These are phyloP conservation scores for Notodonta dromedarius DNA, from an alignment of 2,888 invertebrate genomes.

Conservation along the genomic window DNA sequence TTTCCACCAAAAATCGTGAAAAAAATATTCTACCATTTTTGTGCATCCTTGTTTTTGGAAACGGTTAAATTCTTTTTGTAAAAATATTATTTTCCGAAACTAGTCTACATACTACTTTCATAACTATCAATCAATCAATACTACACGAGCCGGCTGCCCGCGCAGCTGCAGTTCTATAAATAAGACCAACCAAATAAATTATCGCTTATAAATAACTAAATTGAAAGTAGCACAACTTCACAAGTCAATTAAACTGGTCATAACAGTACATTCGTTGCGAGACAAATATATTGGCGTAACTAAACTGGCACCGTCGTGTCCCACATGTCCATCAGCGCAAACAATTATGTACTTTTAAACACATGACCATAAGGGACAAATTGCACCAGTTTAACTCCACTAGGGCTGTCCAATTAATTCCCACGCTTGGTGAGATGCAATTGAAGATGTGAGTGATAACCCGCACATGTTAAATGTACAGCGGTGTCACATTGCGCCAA, in stretches of 20 bases:
- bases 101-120: neutral
- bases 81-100: too few relatives aligned
- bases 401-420: constrained; percentile 37
- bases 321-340: constrained; percentile 9
- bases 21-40: too few relatives aligned
- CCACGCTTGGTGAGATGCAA: constrained; percentile 52
- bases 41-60: too few relatives aligned
- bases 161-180: neutral
- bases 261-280: constrained; percentile 21
- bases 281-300: constrained; percentile 25
- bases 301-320: constrained; percentile 16
- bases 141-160: neutral
- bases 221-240: constrained; percentile 15
- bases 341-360: constrained; percentile 7
- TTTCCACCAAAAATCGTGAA: too few relatives aligned
- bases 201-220: neutral
- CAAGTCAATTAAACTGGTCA: constrained; percentile 24
- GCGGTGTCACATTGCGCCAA: constrained; percentile 13
- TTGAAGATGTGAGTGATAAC: constrained; percentile 39
- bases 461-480: constrained; percentile 32
- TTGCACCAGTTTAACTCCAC: constrained; percentile 8
- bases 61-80: too few relatives aligned
- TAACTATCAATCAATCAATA: neutral
- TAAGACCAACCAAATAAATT: constrained; percentile 1
- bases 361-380: constrained; percentile 3